Evolutionary conservation across 1,140 invertebrate species (phyloP).

Genomic region (Periplaneta americana): DNA sequence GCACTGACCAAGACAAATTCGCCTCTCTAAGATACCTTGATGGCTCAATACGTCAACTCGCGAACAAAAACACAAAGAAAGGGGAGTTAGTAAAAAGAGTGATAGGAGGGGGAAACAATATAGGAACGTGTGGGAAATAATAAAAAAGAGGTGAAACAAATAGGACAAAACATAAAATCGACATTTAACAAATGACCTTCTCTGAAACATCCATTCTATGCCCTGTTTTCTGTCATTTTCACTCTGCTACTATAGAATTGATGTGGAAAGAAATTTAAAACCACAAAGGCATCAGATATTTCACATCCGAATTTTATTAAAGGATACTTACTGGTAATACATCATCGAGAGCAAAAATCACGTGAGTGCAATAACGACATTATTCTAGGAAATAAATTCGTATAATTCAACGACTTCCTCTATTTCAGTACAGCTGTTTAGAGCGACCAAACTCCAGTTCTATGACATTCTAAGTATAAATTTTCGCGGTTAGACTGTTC

Average conservation of each 20-base stretch:
- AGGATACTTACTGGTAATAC: no score
- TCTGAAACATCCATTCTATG: background rate
- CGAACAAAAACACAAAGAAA: background rate
- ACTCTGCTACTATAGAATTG: background rate
- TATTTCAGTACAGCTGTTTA: no score
- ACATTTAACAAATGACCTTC: background rate
- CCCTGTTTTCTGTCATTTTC: background rate
- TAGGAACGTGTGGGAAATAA: background rate
- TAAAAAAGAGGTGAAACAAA: background rate
- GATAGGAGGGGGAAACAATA: background rate
- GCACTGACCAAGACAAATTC: constrained; percentile 4
- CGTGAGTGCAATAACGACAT: no score
- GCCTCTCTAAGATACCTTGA: background rate
- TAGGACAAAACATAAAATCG: background rate
- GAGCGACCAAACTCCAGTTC: no score
- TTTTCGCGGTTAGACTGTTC: no score
- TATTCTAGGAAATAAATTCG: no score
- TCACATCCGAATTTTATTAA: background rate
- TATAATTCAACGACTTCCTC: no score
- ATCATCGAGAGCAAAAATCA: no score
- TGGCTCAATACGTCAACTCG: constrained; percentile 3
- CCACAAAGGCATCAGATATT: background rate
- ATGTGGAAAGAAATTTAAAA: background rate
- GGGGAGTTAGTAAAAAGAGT: background rate
- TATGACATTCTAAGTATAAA: no score